phyloP scores from a whole-genome alignment of 2,797 vertebrate species.

The Sphenopsis melanotis region DNA sequence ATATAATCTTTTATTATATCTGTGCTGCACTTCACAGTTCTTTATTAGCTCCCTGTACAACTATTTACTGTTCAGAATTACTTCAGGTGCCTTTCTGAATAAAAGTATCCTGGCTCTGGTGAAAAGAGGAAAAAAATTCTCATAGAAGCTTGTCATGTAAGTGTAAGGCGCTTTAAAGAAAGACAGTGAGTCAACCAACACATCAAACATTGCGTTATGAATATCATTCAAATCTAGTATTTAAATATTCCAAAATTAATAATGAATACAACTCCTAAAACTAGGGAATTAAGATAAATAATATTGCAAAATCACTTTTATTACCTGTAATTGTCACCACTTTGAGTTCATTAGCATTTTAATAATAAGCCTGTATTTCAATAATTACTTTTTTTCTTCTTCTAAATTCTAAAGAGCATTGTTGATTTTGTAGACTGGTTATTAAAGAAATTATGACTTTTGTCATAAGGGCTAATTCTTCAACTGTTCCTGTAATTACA shows the following conservation, averaged over 20 bases:
- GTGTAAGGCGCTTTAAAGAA: neutral
- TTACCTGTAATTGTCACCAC: neutral
- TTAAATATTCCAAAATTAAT: neutral
- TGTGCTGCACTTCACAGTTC: neutral
- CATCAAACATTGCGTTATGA: neutral
- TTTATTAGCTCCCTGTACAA: conserved; percentile 26
- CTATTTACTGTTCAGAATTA: conserved; percentile 26
- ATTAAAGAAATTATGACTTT: neutral
- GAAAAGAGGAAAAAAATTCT: neutral
- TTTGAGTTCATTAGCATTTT: neutral
- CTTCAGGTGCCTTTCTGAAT: neutral
- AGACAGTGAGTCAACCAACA: neutral
- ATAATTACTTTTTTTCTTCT: neutral
- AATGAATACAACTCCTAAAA: neutral
- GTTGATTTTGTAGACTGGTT: neutral
- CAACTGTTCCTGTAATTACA: neutral
- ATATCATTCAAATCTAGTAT: neutral
- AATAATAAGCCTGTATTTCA: neutral
- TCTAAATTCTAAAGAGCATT: neutral
- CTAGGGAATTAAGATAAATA: neutral
- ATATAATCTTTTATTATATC: conserved; percentile 24
- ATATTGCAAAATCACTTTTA: neutral
- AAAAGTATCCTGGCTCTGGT: neutral
- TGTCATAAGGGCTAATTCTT: neutral
- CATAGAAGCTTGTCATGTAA: neutral